Percentiles rank a stretch among this genome's conserved stretches.
Conservation (phyloP, 2,888 invertebrate species). For the Cantharis rustica region DNA sequence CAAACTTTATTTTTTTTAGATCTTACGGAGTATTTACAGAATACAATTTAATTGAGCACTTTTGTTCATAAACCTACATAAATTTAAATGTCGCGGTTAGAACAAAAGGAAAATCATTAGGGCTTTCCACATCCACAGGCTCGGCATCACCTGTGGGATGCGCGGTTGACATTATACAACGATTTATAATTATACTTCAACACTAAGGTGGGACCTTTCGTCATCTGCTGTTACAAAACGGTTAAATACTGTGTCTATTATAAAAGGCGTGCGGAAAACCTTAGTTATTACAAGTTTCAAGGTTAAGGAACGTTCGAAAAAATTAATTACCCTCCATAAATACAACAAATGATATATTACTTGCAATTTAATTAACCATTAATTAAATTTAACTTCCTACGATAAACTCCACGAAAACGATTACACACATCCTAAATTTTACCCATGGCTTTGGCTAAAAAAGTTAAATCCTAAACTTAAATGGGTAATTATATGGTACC, state of each 20-base stretch:
- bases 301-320: slow-evolving; percentile 28
- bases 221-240: slow-evolving; percentile 36
- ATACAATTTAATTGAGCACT: slow-evolving; percentile 28
- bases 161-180: slow-evolving; percentile 37
- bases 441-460: background rate
- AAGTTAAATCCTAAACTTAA: background rate
- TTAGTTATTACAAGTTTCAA: slow-evolving; percentile 27
- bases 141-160: slow-evolving; percentile 37
- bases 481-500: background rate
- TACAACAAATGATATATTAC: slow-evolving; percentile 17
- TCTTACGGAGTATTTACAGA: background rate
- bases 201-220: slow-evolving; percentile 39
- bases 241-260: slow-evolving; percentile 27
- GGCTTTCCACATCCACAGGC: slow-evolving; percentile 31
- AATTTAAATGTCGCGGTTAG: slow-evolving; percentile 24
- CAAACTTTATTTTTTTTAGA: background rate
- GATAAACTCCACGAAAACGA: background rate
- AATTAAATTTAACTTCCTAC: background rate
- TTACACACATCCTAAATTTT: background rate
- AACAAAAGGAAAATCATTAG: slow-evolving; percentile 30
- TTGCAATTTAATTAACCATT: background rate
- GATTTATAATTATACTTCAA: slow-evolving; percentile 39
- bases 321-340: slow-evolving; percentile 18
- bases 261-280: slow-evolving; percentile 34
- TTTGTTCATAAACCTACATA: slow-evolving; percentile 19